Base-by-base conservation (phyloP, 2,888 invertebrate genomes). In the Aplocera efformata region DNA sequence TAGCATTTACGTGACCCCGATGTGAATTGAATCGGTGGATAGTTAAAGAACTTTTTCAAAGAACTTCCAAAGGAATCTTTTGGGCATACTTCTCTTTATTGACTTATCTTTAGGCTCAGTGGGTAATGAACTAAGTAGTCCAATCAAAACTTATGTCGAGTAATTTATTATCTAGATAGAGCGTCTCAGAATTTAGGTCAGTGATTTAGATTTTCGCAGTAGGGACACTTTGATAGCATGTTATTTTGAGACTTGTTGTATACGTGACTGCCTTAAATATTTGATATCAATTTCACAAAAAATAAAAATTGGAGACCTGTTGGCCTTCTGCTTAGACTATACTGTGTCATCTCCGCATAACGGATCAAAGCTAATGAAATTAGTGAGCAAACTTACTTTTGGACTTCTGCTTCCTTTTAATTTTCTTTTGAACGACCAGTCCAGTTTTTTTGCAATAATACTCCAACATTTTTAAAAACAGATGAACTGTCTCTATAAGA, bases 401-500 rank as follows among this genome's bases (percentile, higher is more conserved):
- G 31, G 83, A 79, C 66, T 88, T 90, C 25, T 72, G 65, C 56
- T 79, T 86, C 58, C 72, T 83, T 8, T 75, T 67, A 20, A 84
- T 90, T 72, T 91, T 92, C 67, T 92, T 92, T 66, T 94, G 94
- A 3, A 96, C 93, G 7, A 97, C 89, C 23, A 94, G 80, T 3
- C 88, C 90, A 47, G 83, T 88, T 58, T 77, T 91, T 76, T 90
- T 90, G 65, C 93, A 92, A 64, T 89, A 93, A 60, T 88, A 82
- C 63, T 98, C 96, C 67, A 98, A 86, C 92, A 98, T 94, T 90
- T 96, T 97, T 44, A 98, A 74, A 74, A 97, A 98, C 45, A 97
- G 89, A 76, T 98, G 97, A 26, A 94, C 93, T 0, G 97, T 95
- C 78, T 97, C 96, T 5, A 98, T 89, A 38, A 98, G 88, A 82